Conservation (phyloP, 2,888 invertebrate genomes). For the Drosophila austrosaltans region DNA sequence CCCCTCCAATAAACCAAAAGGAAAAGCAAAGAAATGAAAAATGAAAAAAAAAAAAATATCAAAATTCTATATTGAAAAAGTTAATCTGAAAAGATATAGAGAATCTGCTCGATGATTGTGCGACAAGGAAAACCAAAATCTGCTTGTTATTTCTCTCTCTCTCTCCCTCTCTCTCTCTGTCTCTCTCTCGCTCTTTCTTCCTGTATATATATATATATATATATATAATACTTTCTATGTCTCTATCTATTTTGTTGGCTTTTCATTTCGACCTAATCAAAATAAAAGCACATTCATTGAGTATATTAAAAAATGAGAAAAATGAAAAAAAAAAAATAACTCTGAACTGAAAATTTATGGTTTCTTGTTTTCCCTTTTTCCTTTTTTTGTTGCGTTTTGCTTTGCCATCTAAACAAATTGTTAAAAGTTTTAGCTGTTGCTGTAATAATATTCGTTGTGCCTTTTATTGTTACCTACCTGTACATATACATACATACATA, state of each 20-base stretch:
- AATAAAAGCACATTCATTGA: constrained; percentile 40
- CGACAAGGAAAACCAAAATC: constrained; percentile 17
- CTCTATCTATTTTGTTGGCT: constrained; percentile 29
- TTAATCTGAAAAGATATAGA: constrained; percentile 1
- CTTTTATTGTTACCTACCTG: constrained; percentile 22
- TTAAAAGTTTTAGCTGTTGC: constrained; percentile 36
- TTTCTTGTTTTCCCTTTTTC: constrained; percentile 1
- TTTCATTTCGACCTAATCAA: constrained; percentile 19
- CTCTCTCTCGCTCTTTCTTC: constrained; percentile 15
- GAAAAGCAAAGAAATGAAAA: constrained; percentile 24
- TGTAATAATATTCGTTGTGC: constrained; percentile 27
- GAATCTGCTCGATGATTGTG: constrained; percentile 40
- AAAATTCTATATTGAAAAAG: constrained; percentile 9
- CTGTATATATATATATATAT: constrained; percentile 18
- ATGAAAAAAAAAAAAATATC: constrained; percentile 8
- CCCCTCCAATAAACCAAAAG: constrained; percentile 8
- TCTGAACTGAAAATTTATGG: background rate
- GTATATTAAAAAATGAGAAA: constrained; percentile 10
- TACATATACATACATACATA: constrained; percentile 1
- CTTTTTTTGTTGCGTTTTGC: constrained; percentile 14
- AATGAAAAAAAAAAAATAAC: background rate
- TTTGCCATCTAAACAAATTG: constrained; percentile 7
- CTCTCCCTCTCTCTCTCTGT: constrained; percentile 25
- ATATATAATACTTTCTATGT: constrained; percentile 26
- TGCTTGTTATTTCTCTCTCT: constrained; percentile 9